Conservation (phyloP, 92 coral and sea anemone genomes). For the Umimayanthus kanabou region DNA sequence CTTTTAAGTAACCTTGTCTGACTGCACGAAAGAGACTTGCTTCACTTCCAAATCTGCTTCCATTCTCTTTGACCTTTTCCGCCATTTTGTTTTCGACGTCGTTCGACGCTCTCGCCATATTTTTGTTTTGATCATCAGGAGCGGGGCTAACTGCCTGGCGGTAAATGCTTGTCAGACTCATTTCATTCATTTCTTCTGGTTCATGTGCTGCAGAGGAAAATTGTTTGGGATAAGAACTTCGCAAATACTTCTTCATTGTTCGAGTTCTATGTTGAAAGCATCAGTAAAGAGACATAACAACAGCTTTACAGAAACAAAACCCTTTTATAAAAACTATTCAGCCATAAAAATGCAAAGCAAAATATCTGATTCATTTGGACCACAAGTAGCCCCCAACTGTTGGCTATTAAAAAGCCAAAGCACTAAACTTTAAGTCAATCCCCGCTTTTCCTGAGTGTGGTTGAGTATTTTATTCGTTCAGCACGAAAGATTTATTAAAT, state of each 20-base stretch:
- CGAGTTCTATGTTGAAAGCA: not conserved
- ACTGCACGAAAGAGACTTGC: constrained; percentile 7
- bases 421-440: not conserved
- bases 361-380: not conserved
- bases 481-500: too few species aligned
- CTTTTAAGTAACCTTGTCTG: constrained; percentile 11
- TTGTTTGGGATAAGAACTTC: not conserved
- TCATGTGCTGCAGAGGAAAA: not conserved
- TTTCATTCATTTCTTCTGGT: constrained; percentile 16
- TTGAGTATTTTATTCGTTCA: too few species aligned
- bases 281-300: not conserved
- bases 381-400: not conserved
- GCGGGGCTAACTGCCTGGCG: constrained; percentile 19
- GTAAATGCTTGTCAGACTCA: not conserved
- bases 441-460: too few species aligned
- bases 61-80: not conserved
- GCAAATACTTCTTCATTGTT: not conserved
- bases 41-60: not conserved
- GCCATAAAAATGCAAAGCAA: not conserved
- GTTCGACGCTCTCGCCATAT: not conserved
- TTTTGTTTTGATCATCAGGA: not conserved
- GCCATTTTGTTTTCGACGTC: not conserved
- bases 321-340: not conserved
- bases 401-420: not conserved
- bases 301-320: not conserved